Evolutionary conservation across 1,140 invertebrate species (phyloP).

Genomic region (Drosophila pachea): DNA sequence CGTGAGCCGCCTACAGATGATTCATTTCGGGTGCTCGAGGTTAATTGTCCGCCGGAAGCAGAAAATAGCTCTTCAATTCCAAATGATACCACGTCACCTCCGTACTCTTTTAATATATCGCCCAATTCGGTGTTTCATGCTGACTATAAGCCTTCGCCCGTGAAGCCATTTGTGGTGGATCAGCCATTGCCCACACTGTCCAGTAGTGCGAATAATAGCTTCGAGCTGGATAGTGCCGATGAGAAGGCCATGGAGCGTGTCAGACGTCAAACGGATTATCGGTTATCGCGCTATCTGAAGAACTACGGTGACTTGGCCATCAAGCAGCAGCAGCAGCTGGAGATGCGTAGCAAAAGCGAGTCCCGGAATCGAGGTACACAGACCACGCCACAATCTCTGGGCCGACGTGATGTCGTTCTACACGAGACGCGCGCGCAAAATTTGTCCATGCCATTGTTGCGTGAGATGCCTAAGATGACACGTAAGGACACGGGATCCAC

Average conservation of each 20-base stretch:
- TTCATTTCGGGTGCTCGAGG: constrained; percentile 63
- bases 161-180: constrained; percentile 52
- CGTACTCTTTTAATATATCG: constrained; percentile 68
- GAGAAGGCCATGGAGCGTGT: constrained; percentile 64
- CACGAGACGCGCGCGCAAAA: constrained; percentile 59
- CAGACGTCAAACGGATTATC: constrained; percentile 63
- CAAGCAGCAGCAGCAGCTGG: constrained; percentile 42
- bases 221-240: constrained; percentile 63
- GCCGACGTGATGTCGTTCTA: constrained; percentile 63
- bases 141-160: constrained; percentile 54
- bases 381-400: constrained; percentile 50
- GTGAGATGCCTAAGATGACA: constrained; percentile 77
- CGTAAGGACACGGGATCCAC: constrained; percentile 48
- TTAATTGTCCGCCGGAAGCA: constrained; percentile 50
- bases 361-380: constrained; percentile 67
- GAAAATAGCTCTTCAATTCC: constrained; percentile 31
- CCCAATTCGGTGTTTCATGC: constrained; percentile 66
- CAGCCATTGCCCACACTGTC: constrained; percentile 40
- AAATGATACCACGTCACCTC: constrained; percentile 37
- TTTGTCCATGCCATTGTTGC: constrained; percentile 73
- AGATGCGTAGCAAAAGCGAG: constrained; percentile 57
- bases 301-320: constrained; percentile 72
- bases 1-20: constrained; percentile 22
- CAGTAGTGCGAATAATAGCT: constrained; percentile 57
- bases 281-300: constrained; percentile 63